phyloP scores from a whole-genome alignment of 2,113 vertebrate species.

The Raphicerus campestris region DNA sequence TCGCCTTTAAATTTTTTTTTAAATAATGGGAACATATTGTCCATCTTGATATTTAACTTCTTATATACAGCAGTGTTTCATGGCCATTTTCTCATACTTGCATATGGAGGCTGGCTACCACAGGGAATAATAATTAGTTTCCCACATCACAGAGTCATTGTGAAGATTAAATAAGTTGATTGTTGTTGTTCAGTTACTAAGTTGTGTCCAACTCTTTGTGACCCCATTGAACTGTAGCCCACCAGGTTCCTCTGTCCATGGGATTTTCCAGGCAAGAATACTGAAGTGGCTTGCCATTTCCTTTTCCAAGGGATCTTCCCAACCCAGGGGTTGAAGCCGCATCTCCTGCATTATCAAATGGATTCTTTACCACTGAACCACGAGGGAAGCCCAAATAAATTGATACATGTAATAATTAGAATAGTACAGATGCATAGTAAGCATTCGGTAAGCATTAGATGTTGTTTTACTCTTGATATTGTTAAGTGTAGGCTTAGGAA shows the following conservation, averaged over 20 bases:
- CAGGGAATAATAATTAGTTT: not conserved
- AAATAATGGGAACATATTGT: not conserved
- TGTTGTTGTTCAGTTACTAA: not conserved
- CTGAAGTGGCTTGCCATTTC: not conserved
- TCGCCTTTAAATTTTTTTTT: not conserved
- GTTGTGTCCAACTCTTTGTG: not conserved
- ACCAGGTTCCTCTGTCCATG: not conserved
- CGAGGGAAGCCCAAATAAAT: not conserved
- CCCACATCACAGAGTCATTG: not conserved
- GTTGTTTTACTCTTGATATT: not conserved
- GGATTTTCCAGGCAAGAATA: not conserved
- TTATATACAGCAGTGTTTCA: not conserved
- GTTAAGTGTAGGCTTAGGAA: not conserved
- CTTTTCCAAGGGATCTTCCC: not conserved
- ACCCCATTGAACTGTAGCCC: not conserved
- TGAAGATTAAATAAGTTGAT: not conserved
- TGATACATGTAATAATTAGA: not conserved
- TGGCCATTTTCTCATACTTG: not conserved
- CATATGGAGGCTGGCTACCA: not conserved
- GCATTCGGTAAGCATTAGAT: not conserved
- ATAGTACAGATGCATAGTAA: not conserved
- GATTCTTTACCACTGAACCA: not conserved
- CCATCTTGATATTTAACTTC: not conserved
- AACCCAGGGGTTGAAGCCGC: not conserved
- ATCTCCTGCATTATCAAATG: not conserved